Evolutionary conservation across 2,113 vertebrate species (phyloP).

Genomic region (Uropsilus gracilis): DNA sequence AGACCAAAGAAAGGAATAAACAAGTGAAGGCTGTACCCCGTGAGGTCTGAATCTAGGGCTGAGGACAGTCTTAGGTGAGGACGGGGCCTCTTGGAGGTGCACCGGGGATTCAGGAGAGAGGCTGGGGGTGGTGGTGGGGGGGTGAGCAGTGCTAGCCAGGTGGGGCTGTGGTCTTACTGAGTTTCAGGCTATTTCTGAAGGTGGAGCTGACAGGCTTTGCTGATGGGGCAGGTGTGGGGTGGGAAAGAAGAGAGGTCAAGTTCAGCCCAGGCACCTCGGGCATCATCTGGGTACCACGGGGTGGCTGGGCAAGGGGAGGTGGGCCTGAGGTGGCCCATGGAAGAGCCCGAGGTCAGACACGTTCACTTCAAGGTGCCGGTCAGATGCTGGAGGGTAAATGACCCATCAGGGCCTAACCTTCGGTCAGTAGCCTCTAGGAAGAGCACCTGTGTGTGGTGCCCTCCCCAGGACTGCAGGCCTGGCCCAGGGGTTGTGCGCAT

Average conservation of each 20-base stretch:
- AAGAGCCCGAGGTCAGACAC: neutral
- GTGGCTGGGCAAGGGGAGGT: neutral
- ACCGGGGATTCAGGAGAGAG: neutral
- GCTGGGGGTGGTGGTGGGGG: neutral
- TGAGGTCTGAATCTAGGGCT: fast-evolving
- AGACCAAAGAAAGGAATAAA: neutral
- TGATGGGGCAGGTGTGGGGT: neutral
- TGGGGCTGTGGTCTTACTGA: too few species aligned
- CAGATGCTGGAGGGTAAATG: too few species aligned
- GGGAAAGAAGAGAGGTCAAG: neutral
- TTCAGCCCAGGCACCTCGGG: neutral
- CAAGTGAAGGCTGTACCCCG: neutral
- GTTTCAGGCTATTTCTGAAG: neutral
- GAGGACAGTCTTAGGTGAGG: neutral
- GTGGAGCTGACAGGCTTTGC: neutral
- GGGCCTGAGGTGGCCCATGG: neutral
- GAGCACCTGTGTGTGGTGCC: too few species aligned
- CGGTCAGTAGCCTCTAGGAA: too few species aligned
- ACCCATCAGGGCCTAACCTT: too few species aligned
- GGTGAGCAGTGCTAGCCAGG: neutral
- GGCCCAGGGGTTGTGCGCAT: too few species aligned
- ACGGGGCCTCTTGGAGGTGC: neutral
- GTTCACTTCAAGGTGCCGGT: neutral
- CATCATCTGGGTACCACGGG: too few species aligned
- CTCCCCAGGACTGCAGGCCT: too few species aligned